Evolutionary conservation across 2,113 vertebrate genomes (phyloP).

Genomic region (Paradoxurus hermaphroditus): DNA sequence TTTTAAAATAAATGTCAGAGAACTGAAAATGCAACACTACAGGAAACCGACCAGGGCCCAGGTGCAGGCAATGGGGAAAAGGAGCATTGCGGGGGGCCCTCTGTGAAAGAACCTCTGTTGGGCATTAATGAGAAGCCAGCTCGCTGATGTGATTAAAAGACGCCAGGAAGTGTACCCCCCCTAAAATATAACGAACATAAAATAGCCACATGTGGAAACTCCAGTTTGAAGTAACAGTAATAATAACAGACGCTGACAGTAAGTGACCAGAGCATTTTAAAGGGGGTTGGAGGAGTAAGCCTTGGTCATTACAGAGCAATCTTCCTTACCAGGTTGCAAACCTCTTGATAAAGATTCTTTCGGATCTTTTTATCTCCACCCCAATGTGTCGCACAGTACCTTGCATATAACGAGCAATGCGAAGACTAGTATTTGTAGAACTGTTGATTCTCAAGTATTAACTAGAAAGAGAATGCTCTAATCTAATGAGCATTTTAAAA

Average conservation of each 20-base stretch:
- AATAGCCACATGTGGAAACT: constrained; percentile 48
- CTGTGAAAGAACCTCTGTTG: constrained; percentile 44
- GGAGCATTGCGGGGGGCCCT: neutral
- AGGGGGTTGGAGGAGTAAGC: neutral
- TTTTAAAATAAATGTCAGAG: constrained; percentile 7
- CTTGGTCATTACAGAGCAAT: neutral
- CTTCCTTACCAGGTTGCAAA: constrained; percentile 19
- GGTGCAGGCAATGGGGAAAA: neutral
- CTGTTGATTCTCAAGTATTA: neutral
- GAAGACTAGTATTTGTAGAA: neutral
- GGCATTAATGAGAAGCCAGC: constrained; percentile 58
- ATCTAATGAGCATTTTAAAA: constrained; percentile 47
- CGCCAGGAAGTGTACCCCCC: constrained; percentile 46
- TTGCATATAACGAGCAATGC: neutral
- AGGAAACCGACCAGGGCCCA: neutral
- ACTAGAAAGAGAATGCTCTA: neutral
- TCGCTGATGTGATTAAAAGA: constrained; percentile 62
- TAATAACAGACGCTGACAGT: constrained; percentile 40
- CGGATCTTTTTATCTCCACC: neutral
- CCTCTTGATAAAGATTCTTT: neutral
- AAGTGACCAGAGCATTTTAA: constrained; percentile 41
- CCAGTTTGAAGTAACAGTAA: constrained; percentile 13
- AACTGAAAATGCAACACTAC: neutral
- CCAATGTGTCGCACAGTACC: neutral
- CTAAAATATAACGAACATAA: constrained; percentile 51